Evolutionary conservation across 2,888 invertebrate species (phyloP), one percentile per base, ranked within the genome.

Genomic region (Encarsia formosa): DNA sequence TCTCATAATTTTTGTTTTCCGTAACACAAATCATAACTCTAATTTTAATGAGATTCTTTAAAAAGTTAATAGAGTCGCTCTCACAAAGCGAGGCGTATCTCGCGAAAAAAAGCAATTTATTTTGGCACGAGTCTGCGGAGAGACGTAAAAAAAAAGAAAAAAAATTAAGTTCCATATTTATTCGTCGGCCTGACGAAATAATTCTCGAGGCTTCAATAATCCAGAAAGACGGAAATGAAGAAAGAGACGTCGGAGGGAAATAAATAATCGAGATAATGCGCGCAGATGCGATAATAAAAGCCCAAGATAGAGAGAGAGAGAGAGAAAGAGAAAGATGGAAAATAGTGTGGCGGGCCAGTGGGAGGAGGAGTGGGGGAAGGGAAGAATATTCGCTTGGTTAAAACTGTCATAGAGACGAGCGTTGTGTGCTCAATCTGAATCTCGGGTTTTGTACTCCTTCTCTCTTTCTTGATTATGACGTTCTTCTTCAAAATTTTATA

Each of bases 401-500:
- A 59, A 59, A 51, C 49, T 52, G 46, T 49, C 46, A 54, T 49
- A 49, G 46, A 49, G 45, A 49, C 16, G 42, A 24, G 50, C 50
- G 32, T 43, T 49, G 53, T 54, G 50, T 46, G 50, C 39, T 50
- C 50, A 46, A 54, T 54, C 49, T 42, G 50, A 54, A 54, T 54
- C 43, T 47, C 32, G 41, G 9, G 24, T 49, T 49, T 46, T 54
- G 41, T 49, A 44, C 49, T 53, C 47, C n/a, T n/a, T n/a, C n/a
- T n/a, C n/a, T n/a, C n/a, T n/a, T n/a, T 8, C 6, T 52, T 52
- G 39, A 52, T 52, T 48, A 52, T 48, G 52, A 52, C 48, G 52
- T 48, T 48, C 34, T 38, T 15, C 13, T 15, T 39, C 29, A n/a
- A n/a, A n/a, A n/a, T n/a, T n/a, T 29, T 9, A 9, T 29, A 29